Conservation (phyloP, 2,888 invertebrate species). For the Chrysomela aeneicollis region DNA sequence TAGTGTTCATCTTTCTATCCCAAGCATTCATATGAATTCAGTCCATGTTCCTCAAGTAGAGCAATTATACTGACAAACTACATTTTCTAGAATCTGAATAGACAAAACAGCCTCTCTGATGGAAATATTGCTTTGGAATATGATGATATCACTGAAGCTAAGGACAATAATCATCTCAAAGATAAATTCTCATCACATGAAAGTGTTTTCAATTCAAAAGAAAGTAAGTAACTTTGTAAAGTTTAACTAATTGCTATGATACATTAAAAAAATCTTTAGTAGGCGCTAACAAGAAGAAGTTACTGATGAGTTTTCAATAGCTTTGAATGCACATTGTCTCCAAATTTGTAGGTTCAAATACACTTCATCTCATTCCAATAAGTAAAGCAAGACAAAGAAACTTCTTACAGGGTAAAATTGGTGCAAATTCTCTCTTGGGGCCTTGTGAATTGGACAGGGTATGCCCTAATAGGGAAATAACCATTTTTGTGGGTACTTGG, state of each 20-base stretch:
- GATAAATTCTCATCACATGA: slow-evolving; percentile 59
- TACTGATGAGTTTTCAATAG: too few species aligned
- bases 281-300: too few species aligned
- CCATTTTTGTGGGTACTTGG: slow-evolving; percentile 93
- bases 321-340: too few species aligned
- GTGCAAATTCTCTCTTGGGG: slow-evolving; percentile 83
- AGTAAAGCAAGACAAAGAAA: slow-evolving; percentile 84
- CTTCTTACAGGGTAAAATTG: slow-evolving; percentile 80
- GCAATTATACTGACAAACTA: background rate
- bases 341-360: slow-evolving; percentile 37
- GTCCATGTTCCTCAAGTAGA: background rate
- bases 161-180: slow-evolving; percentile 48
- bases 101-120: slow-evolving; percentile 58
- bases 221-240: slow-evolving; percentile 38
- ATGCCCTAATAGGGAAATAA: slow-evolving; percentile 84
- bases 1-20: background rate
- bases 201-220: slow-evolving; percentile 54
- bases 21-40: background rate
- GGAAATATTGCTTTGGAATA: slow-evolving; percentile 49
- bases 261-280: too few species aligned
- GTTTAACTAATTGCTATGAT: too few species aligned
- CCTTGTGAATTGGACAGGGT: slow-evolving; percentile 85
- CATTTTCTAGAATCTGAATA: slow-evolving; percentile 42
- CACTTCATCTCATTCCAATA: slow-evolving; percentile 77
- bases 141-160: slow-evolving; percentile 36